Base-by-base conservation (phyloP, 2,888 invertebrate genomes). In the Polyommatus icarus region DNA sequence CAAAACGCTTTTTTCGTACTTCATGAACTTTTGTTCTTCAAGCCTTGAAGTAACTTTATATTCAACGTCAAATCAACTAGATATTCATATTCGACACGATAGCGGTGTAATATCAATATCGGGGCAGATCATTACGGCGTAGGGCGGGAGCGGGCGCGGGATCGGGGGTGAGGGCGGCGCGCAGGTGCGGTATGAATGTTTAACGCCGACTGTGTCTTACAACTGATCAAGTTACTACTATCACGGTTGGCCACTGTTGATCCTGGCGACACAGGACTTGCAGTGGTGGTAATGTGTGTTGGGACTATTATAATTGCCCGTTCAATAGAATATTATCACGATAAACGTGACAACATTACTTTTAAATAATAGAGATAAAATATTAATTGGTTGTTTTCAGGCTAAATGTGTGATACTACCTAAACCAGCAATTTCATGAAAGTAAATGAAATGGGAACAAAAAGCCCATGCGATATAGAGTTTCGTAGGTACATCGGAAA, bases 171-270 rank as follows among this genome's bases (percentile, higher is more conserved):
- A 24, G 20, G 67, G 24, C 10, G 61, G 61, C 24, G 61, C 61
- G 61, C 61, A 61, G 61, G 61, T 61, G 61, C 24, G 61, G 20
- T 67, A 67, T 67, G 67, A 61, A 61, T 61, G 24, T 61, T 61
- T 24, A 61, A 24, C 61, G 61, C 61, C 61, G 61, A 7, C 59
- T 59, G 57, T n/a, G 57, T 57, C 59, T 59, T 61, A 61, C 61
- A 61, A 61, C 24, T 24, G 61, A 61, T 61, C n/a, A 61, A 61
- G 61, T 61, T 24, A 3, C 6, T 4, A 61, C 4, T 24, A 61
- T 61, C 24, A 12, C n/a, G n/a, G n/a, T n/a, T n/a, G n/a, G n/a
- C n/a, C n/a, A n/a, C n/a, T n/a, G n/a, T n/a, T n/a, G n/a, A n/a
- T n/a, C n/a, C n/a, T n/a, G n/a, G n/a, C n/a, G n/a, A n/a, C n/a